Evolutionary conservation across 1,140 invertebrate species (phyloP), one percentile per base, ranked within the genome.

Genomic region (Ceratosolen fusciceps): DNA sequence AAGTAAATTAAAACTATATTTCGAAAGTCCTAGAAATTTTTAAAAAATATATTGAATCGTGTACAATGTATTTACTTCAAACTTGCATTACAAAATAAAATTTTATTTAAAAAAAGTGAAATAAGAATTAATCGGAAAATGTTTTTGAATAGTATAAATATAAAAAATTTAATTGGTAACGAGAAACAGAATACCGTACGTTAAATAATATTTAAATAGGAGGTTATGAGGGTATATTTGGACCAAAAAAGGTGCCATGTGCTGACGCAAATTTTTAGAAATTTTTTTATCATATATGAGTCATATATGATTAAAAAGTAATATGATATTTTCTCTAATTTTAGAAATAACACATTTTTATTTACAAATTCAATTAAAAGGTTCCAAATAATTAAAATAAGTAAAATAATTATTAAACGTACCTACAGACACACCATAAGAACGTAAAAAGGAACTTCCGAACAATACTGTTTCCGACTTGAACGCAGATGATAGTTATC

Each of bases 381-480:
- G 1, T 29, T 21, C 29, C 10, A 74, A 49, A 71, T 62, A 60
- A 10, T 56, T 56, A 77, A 82, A 80, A 82, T 74, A 70, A 67
- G 54, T 31, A 76, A 74, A 76, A 70, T 58, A 37, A 60, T 82
- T 29, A 16, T 24, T 24, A 24, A 67, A 82, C 81, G 19, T 80
- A 82, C 81, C 81, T 80, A 77, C 60, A 65, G 1, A 74, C 70
- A 78, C 81, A 62, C 79, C 81, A 80, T 80, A 60, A 62, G 72
- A 67, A 76, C 70, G 58, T 67, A 60, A 74, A 80, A 82, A 80
- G 77, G 77, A 82, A 77, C 52, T 75, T 68, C 65, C 72, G 68
- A 78, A 71, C 49, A 31, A 16, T 8, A 21, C 43, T 16, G 49
- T 52, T 52, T 52, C 49, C 49, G 49, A 16, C 14, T 52, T 52